These are phyloP conservation scores for Macrobrachium nipponense DNA, from an alignment of 1,140 invertebrate genomes.

Conservation along the genomic window DNA sequence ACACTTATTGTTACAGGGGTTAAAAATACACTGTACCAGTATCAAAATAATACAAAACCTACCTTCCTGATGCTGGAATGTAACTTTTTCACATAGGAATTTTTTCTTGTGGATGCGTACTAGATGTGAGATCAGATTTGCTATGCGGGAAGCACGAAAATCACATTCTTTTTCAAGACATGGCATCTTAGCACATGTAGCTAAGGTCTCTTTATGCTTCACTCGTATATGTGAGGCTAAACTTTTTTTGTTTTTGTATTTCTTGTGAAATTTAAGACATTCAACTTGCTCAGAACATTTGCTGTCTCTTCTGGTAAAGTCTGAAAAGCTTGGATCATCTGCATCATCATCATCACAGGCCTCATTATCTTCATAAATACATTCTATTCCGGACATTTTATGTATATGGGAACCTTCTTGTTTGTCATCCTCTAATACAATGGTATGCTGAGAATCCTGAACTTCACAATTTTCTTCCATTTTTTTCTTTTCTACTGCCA, in stretches of 20 bases:
- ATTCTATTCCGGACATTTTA: no score
- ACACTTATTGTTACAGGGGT: no score
- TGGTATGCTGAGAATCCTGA: no score
- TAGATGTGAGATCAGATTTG: conserved; percentile 39
- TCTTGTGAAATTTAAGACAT: conserved; percentile 17
- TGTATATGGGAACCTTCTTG: no score
- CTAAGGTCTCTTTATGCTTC: conserved; percentile 11
- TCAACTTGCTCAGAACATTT: not conserved
- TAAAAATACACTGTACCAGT: no score
- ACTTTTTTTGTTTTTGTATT: conserved; percentile 44
- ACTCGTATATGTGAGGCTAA: conserved; percentile 39
- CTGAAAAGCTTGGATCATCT: no score
- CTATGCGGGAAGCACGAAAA: conserved; percentile 31
- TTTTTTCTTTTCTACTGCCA: no score
- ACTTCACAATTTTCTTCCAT: no score
- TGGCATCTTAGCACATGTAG: conserved; percentile 30
- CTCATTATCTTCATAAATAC: no score
- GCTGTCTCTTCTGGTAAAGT: not conserved
- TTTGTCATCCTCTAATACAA: no score
- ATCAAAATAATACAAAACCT: not conserved
- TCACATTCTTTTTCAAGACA: conserved; percentile 42
- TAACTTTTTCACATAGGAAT: conserved; percentile 51
- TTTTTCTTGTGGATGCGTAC: conserved; percentile 34
- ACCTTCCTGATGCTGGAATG: conserved; percentile 43
- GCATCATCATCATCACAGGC: no score